phyloP scores from a whole-genome alignment of 30 jellyfish, hydroid and myxozoan species.

The Cassiopea xamachana region DNA sequence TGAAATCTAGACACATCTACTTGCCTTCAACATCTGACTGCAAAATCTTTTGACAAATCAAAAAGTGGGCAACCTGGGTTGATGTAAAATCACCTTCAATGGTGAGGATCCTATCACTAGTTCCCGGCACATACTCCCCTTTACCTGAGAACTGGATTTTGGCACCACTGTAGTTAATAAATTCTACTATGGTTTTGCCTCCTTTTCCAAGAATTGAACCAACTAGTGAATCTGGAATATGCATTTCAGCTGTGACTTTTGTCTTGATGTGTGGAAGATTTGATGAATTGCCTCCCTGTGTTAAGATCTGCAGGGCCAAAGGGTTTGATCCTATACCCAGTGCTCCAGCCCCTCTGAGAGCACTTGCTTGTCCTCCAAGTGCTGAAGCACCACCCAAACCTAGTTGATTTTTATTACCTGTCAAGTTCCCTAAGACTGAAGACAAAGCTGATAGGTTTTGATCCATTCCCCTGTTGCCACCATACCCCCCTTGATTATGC shows the following conservation, averaged over 20 bases:
- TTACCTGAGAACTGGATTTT: constrained; percentile 97
- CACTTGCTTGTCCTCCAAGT: constrained; percentile 27
- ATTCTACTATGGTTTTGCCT: constrained; percentile 95
- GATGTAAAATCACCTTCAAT: constrained; percentile 95
- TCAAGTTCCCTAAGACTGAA: constrained; percentile 82
- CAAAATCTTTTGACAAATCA: constrained; percentile 89
- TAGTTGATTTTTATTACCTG: constrained; percentile 59
- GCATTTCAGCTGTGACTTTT: constrained; percentile 93
- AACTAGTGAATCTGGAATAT: constrained; percentile 90
- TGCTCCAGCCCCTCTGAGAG: constrained; percentile 57
- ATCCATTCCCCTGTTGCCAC: constrained; percentile 57
- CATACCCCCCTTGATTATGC: constrained; percentile 27
- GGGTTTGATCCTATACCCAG: constrained; percentile 57
- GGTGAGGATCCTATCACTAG: constrained; percentile 93
- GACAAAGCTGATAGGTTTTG: constrained; percentile 76
- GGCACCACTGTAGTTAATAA: constrained; percentile 99
- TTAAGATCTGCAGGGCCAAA: constrained; percentile 54
- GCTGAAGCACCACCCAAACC: constrained; percentile 69
- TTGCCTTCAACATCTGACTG: constrained; percentile 91
- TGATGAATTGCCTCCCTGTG: constrained; percentile 66
- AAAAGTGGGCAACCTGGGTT: constrained; percentile 95
- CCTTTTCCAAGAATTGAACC: constrained; percentile 98
- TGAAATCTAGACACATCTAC: neutral
- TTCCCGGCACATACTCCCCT: constrained; percentile 97
- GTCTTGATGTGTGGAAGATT: constrained; percentile 87